Base-by-base conservation (phyloP, 2,888 invertebrate genomes). In the Drosophila mulleri region DNA sequence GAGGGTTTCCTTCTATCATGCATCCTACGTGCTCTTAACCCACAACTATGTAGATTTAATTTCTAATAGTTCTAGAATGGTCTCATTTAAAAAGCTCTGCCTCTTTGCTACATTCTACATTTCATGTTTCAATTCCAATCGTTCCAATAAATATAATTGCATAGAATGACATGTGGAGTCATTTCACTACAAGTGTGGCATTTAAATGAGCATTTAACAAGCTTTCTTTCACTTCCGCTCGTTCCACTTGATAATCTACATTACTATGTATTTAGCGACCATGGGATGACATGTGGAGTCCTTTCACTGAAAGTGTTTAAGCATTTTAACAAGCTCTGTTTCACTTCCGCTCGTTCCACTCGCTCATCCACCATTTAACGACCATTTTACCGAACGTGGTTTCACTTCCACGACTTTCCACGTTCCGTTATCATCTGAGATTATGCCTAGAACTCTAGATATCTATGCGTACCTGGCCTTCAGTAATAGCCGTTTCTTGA, bases 401-500 rank as follows among this genome's bases (percentile, higher is more conserved):
- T 32, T 32, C 32, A 11, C 11, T 32, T 11, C 11, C 32, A 29
- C n/a, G 11, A 16, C 20, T 44, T 32, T 6, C 44, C 29, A 57
- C n/a, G n/a, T n/a, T 29, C 4, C 16, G 12, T 23, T 37, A 2
- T 20, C 26, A 14, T 45, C 14, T 14, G 9, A 11, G 32, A 11
- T 3, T 16, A 23, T 8, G 7, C 14, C 23, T 45, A 6, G 8
- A 26, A 2, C 32, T 18, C 7, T 14, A 20, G 32, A 20, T 20
- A 23, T 39, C 53, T 39, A 39, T 23, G 50, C 58, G 3, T 76
- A 67, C 52, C 75, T 75, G 62, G 75, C 52, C 63, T 75, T 72
- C n/a, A 57, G 57, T 42, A 77, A 16, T 18, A 75, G 18, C 18
- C 58, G 35, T 39, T 63, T 41, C 23, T 45, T 59, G 37, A 37